Percentiles rank a stretch among this genome's conserved stretches.
phyloP scores from a whole-genome alignment of 2,797 vertebrate genomes.

The Pangasius macronema region DNA sequence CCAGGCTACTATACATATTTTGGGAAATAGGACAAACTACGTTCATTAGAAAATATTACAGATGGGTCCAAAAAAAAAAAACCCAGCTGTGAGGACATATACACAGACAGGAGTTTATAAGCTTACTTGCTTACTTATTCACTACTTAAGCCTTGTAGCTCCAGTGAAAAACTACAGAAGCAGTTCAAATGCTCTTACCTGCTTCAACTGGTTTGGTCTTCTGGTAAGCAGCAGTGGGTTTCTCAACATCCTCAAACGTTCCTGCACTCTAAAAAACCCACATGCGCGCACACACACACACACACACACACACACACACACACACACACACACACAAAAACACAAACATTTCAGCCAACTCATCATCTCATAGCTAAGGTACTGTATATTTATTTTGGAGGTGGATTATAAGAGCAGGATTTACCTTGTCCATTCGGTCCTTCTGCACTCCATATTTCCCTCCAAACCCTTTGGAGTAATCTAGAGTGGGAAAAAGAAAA shows the following conservation, averaged over 20 bases:
- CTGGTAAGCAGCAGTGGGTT: slow-evolving; percentile 83
- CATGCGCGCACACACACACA: neutral
- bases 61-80: neutral
- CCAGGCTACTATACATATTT: neutral
- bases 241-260: slow-evolving; percentile 89
- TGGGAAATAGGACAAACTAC: neutral
- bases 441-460: slow-evolving; percentile 94
- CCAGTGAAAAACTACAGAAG: neutral
- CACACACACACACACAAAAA: too few relatives aligned
- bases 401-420: neutral
- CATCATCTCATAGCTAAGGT: neutral
- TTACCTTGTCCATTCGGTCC: slow-evolving; percentile 89
- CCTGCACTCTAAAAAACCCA: slow-evolving; percentile 81
- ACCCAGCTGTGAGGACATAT: fast-evolving
- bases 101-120: neutral
- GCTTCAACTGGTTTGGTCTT: slow-evolving; percentile 91
- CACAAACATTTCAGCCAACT: neutral
- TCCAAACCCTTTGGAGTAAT: slow-evolving; percentile 93
- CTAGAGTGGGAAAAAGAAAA: slow-evolving; percentile 64
- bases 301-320: neutral
- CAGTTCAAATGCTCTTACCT: slow-evolving; percentile 70
- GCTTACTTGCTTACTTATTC: neutral
- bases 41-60: too few relatives aligned
- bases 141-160: neutral
- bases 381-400: neutral